Evolutionary conservation across 2,888 invertebrate species (phyloP), one percentile per base, ranked within the genome.

Genomic region (Syrphus vitripennis): DNA sequence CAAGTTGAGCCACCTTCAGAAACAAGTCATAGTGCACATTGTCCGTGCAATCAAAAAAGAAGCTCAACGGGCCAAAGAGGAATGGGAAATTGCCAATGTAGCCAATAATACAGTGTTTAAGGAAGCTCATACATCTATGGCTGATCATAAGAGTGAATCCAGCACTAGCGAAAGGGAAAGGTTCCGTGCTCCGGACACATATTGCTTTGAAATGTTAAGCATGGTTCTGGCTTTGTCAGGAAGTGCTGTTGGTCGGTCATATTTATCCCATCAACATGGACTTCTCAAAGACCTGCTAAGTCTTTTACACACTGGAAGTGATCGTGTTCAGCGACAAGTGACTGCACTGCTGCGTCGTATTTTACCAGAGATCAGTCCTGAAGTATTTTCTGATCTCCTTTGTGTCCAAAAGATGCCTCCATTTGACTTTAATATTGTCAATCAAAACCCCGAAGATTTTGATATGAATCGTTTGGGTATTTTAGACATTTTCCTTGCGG

Each of bases 131-230:
- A 87, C 70, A 89, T 93, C 26, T 10, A 90, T 42, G 89, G 91
- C 77, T 86, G 92, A 87, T 76, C 89, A 89, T 19, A 90, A 90
- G 87, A 89, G 88, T 21, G 91, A 91, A 37, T 86, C 86, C 0
- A 92, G 88, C 29, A 88, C 88, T 29, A 90, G 89, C 29, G 89
- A 90, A 34, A 89, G 90, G 61, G 92, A 92, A 61, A 89, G 91
- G 1, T 88, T 89, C 90, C 89, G 92, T 87, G 88, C 92, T 63
- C 88, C 91, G 2, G 98, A 99, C 92, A 97, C 97, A n/a, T 99
- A 98, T 92, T 98, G 98, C 93, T 99, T 98, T 91, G 98, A 99
- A 93, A 97, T 99, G 97, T 93, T 99, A 24, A 98, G 98, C 4
- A 96, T 98, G 96, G 98, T 95, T 24, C 92, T 98, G 89, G 98